Evolutionary conservation across 2,797 vertebrate species (phyloP).

Genomic region (Spondyliosoma cantharus): DNA sequence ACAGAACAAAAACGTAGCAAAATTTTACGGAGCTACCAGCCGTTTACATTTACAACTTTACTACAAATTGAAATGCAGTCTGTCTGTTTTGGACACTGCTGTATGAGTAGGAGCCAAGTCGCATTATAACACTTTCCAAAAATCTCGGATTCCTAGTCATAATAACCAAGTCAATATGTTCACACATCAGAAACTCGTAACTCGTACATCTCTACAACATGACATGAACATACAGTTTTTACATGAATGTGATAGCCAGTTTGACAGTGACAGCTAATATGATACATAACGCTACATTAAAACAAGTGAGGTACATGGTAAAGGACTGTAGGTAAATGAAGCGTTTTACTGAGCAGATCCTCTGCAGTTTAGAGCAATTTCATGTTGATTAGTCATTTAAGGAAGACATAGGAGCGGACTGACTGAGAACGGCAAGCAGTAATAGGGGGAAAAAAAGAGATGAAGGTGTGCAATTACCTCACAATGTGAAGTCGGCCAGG

Average conservation of each 20-base stretch:
- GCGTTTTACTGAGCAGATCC: slow-evolving; percentile 37
- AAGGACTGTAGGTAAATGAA: slow-evolving; percentile 39
- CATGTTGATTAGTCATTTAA: slow-evolving; percentile 55
- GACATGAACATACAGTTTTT: neutral
- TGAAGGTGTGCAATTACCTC: slow-evolving; percentile 66
- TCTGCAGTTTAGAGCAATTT: slow-evolving; percentile 32
- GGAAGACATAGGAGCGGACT: slow-evolving; percentile 48
- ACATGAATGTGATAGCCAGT: neutral
- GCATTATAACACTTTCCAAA: no score
- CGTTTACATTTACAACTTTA: no score
- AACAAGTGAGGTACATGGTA: slow-evolving; percentile 34
- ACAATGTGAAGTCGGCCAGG: slow-evolving; percentile 55
- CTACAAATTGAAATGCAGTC: no score
- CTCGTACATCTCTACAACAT: neutral
- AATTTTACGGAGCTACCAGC: no score
- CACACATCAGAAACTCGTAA: no score
- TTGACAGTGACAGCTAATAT: slow-evolving; percentile 9
- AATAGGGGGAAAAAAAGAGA: slow-evolving; percentile 21
- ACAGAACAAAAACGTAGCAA: no score
- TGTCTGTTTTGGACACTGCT: no score
- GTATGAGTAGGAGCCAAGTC: no score
- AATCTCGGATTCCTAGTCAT: no score
- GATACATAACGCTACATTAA: no score
- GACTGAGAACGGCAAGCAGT: slow-evolving; percentile 40
- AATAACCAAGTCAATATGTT: no score